Evolutionary conservation across 2,888 invertebrate genomes (phyloP).

Genomic region (Criorhina ranunculi): DNA sequence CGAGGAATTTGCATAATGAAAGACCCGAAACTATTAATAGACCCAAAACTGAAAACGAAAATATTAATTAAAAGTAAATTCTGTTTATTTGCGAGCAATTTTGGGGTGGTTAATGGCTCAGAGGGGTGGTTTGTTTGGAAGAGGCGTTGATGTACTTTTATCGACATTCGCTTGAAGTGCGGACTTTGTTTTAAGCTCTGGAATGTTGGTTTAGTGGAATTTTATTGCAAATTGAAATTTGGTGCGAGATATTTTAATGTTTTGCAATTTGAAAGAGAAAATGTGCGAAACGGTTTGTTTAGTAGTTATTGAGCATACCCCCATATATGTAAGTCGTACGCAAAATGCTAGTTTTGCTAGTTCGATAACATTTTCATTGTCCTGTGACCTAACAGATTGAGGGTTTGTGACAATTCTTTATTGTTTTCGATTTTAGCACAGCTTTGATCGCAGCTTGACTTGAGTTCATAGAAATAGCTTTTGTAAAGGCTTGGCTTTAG

Average conservation of each 20-base stretch:
- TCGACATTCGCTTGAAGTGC: slow-evolving; percentile 1
- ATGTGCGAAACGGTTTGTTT: slow-evolving; percentile 3
- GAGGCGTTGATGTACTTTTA: slow-evolving; percentile 40
- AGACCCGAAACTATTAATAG: slow-evolving; percentile 31
- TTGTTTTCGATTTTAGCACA: too few species aligned
- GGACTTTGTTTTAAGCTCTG: not conserved
- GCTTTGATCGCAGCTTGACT: too few species aligned
- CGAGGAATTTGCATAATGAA: slow-evolving; percentile 27
- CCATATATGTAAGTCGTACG: too few species aligned
- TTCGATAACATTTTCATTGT: too few species aligned
- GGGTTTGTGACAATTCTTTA: too few species aligned
- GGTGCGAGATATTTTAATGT: slow-evolving; percentile 6
- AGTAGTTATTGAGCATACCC: not conserved
- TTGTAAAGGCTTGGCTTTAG: too few species aligned
- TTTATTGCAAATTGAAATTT: slow-evolving; percentile 27
- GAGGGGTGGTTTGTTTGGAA: not conserved
- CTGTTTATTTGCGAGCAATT: slow-evolving; percentile 29
- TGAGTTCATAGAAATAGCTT: too few species aligned
- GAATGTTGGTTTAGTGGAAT: not conserved
- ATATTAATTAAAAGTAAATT: slow-evolving; percentile 36
- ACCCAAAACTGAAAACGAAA: not conserved
- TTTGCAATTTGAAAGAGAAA: not conserved
- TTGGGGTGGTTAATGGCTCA: not conserved
- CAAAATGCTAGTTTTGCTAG: too few species aligned
- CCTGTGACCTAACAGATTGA: too few species aligned